Percentiles rank a stretch among this genome's conserved stretches.
Conservation (phyloP, 1,140 invertebrate species). For the Drosophila pectinifera region DNA sequence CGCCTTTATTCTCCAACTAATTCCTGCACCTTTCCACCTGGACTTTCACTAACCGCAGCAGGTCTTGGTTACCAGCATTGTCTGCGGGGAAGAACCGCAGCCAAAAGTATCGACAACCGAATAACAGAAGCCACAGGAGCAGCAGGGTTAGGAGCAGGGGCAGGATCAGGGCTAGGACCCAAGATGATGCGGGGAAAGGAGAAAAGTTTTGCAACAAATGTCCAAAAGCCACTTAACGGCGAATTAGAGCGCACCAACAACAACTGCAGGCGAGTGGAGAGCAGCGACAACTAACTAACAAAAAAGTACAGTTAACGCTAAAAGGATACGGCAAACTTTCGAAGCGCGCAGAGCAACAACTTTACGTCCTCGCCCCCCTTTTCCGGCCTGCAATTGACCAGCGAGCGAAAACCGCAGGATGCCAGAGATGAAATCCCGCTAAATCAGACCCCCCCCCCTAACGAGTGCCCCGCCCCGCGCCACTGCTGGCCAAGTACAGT, state of each 20-base stretch:
- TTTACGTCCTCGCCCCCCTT: conserved; percentile 18
- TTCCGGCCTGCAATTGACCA: conserved; percentile 31
- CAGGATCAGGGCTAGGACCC: background rate
- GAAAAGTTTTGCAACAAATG: conserved; percentile 76
- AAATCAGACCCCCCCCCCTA: background rate
- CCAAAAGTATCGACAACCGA: conserved; percentile 60
- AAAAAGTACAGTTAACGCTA: conserved; percentile 77
- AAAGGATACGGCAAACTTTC: conserved; percentile 74
- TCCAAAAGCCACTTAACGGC: conserved; percentile 81
- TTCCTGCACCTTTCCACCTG: conserved; percentile 1
- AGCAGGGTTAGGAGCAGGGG: background rate
- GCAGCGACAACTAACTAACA: conserved; percentile 61
- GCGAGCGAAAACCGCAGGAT: conserved; percentile 25
- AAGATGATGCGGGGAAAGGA: conserved; percentile 4
- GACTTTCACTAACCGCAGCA: conserved; percentile 58
- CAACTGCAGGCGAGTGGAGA: conserved; percentile 25
- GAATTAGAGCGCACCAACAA: conserved; percentile 75
- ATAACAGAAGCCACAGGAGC: conserved; percentile 29
- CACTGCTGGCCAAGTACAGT: conserved; percentile 40
- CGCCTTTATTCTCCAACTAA: background rate
- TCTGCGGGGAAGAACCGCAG: conserved; percentile 15
- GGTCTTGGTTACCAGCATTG: conserved; percentile 57
- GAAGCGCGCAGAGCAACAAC: conserved; percentile 40
- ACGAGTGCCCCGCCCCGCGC: background rate
- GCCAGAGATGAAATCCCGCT: conserved; percentile 5